phyloP scores from a whole-genome alignment of 2,797 vertebrate species.

The Chiroxiphia lanceolata region DNA sequence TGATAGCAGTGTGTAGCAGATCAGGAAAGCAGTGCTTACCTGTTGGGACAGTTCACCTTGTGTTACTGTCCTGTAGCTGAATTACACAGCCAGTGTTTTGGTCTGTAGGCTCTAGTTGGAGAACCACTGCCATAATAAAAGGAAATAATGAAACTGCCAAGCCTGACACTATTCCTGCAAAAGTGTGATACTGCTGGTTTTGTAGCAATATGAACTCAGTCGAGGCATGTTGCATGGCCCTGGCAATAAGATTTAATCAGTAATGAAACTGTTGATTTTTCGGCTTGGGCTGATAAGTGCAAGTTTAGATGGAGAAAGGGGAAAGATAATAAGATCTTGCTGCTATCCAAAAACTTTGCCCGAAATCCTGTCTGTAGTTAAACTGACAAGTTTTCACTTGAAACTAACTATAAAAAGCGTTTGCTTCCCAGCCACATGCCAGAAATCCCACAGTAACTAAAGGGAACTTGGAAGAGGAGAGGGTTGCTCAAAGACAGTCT shows the following conservation, averaged over 20 bases:
- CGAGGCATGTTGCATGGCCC: background rate
- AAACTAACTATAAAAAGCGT: background rate
- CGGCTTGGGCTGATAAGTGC: background rate
- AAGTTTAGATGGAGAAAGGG: background rate
- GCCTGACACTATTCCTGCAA: background rate
- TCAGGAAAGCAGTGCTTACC: background rate
- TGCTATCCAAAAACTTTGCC: background rate
- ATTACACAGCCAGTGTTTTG: background rate
- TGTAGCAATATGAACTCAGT: background rate
- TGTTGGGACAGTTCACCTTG: background rate
- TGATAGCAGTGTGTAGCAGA: background rate
- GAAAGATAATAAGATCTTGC: background rate
- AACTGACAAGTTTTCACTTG: constrained; percentile 4
- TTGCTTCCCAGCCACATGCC: background rate
- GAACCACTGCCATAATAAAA: background rate
- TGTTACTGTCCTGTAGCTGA: background rate
- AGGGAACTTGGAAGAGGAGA: background rate
- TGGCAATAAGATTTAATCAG: background rate
- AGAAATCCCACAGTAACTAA: background rate
- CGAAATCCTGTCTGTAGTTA: background rate
- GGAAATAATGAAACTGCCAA: background rate
- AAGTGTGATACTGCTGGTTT: background rate
- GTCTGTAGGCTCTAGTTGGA: background rate
- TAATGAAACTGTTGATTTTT: background rate
- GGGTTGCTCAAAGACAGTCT: background rate